Evolutionary conservation across 1,140 invertebrate species (phyloP).

Genomic region (Pseudomyrmex sp.): DNA sequence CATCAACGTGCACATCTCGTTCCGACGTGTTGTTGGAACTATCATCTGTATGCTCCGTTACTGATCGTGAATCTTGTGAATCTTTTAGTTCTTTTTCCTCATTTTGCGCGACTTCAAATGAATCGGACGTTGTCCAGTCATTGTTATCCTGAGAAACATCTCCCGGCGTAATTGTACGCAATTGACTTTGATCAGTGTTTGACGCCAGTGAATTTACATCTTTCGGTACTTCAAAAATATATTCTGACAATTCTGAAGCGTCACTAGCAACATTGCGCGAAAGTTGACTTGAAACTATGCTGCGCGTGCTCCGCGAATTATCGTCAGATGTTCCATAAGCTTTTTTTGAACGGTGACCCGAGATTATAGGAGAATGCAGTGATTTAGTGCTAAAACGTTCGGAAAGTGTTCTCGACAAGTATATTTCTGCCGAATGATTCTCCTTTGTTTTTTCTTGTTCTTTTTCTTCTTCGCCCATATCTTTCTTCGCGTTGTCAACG

Average conservation of each 20-base stretch:
- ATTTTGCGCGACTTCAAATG: constrained; percentile 65
- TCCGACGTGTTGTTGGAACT: constrained; percentile 13
- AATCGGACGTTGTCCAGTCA: constrained; percentile 76
- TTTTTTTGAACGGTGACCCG: constrained; percentile 37
- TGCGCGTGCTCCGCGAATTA: background rate
- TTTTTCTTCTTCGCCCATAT: background rate
- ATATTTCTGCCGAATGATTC: background rate
- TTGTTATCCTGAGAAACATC: constrained; percentile 61
- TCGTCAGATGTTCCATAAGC: background rate
- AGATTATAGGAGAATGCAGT: constrained; percentile 13
- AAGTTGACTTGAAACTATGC: background rate
- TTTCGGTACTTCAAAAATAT: background rate
- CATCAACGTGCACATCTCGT: constrained; percentile 20
- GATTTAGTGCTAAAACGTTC: constrained; percentile 36
- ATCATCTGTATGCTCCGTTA: background rate
- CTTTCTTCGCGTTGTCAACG: background rate
- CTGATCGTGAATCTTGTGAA: constrained; percentile 21
- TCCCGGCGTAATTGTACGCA: background rate
- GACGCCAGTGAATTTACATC: background rate
- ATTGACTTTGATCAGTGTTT: constrained; percentile 34
- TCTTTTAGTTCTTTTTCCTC: constrained; percentile 37
- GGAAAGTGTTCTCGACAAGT: background rate
- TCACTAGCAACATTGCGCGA: background rate
- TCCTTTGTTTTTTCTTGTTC: constrained; percentile 17
- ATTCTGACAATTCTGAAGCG: constrained; percentile 4